A percentile compares a stretch with the other conserved stretches of the same genome.
phyloP scores from a whole-genome alignment of 2,888 invertebrate species.

The Drosophila prolongata region DNA sequence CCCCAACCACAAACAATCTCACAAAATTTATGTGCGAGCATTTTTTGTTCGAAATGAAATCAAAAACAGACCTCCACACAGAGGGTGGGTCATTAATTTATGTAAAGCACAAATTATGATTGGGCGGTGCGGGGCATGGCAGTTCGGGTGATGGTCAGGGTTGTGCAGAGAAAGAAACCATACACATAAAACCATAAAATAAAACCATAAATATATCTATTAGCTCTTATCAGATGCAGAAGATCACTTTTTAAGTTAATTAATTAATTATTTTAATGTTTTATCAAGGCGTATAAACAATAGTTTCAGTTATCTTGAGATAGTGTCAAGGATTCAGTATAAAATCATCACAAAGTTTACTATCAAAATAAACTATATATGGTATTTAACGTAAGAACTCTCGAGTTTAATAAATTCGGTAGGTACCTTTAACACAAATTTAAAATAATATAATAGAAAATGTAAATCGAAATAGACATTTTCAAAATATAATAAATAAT shows the following conservation, averaged over 20 bases:
- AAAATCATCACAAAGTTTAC: too few relatives aligned
- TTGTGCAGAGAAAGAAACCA: slow-evolving; percentile 15
- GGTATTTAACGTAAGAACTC: too few relatives aligned
- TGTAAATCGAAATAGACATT: too few relatives aligned
- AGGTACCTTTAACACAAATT: too few relatives aligned
- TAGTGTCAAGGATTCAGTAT: background rate
- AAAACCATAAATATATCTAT: background rate
- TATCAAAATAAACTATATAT: too few relatives aligned
- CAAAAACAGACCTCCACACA: slow-evolving; percentile 48
- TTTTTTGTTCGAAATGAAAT: slow-evolving; percentile 63
- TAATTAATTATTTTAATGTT: background rate
- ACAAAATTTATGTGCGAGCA: slow-evolving; percentile 75
- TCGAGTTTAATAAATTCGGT: too few relatives aligned
- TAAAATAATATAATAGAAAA: too few relatives aligned
- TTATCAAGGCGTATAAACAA: background rate
- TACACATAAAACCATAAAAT: background rate
- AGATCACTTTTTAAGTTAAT: background rate
- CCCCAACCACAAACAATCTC: slow-evolving; percentile 21
- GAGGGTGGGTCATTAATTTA: slow-evolving; percentile 76
- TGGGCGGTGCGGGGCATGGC: slow-evolving; percentile 45
- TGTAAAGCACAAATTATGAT: slow-evolving; percentile 82
- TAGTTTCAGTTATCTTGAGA: background rate
- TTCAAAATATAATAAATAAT: too few relatives aligned
- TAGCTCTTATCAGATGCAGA: background rate
- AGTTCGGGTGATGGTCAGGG: slow-evolving; percentile 27